Evolutionary conservation across 2,797 vertebrate species (phyloP), one percentile per base, ranked within the genome.

Genomic region (Parauchenoglanis punctatus): DNA sequence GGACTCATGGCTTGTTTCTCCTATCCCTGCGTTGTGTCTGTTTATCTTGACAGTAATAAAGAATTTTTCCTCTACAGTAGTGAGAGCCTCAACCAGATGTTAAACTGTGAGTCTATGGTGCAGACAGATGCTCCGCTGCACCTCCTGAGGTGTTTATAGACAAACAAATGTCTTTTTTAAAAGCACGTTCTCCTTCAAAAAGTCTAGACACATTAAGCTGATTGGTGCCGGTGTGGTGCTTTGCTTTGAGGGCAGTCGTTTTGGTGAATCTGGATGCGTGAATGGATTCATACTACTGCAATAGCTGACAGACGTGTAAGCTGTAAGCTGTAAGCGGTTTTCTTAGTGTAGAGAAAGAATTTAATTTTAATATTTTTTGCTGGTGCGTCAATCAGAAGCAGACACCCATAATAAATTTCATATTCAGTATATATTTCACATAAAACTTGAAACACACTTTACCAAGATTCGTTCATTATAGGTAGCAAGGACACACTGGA

Each of bases 21-120:
- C 35, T 52, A 61, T 13, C 31, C 5, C 56, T 40, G 35, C 58
- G 15, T 3, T 80, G 35, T 28, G 4, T 59, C 20, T 73, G 54
- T 49, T 75, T 13, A 83, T 78, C 49, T 59, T 31, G 4, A 13
- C 65, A 72, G 7, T 17, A 40, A 28, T 85, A 91, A 93, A 92
- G 68, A 89, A 89, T 92, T 52, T 89, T 86, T 91, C 88, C 87
- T 93, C 88, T 88, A 23, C 82, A 87, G 77, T 52, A 40, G 23
- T 2, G 6, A 63, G 0, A 52, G 44, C 49, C 20, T 72, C 80
- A 58, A 87, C 83, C 85, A 89, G 46, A 72, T 84, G 87, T 87
- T 82, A 68, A 59, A 86, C 87, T 78, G 76, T 63, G 52, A 91
- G 88, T 67, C 80, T 67, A 61, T 65, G 77, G 89, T n/a, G 75